phyloP scores from a whole-genome alignment of 92 coral and sea anemone species.

The Pocillopora grandis region DNA sequence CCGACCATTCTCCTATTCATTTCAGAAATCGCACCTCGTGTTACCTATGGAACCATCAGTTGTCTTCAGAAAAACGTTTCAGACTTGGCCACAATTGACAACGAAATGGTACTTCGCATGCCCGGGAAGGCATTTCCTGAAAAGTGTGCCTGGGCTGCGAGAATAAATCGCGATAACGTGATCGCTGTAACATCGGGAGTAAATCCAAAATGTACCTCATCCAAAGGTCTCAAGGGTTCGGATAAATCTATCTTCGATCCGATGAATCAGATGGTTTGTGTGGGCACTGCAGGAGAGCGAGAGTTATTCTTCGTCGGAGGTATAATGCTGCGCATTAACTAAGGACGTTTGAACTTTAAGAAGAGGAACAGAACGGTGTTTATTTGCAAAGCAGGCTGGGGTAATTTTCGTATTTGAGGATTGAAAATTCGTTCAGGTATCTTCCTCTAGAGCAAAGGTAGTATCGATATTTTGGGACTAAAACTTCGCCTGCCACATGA shows the following conservation, averaged over 20 bases:
- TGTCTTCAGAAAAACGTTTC: neutral
- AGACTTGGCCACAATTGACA: neutral
- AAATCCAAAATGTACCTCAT: neutral
- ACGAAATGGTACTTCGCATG: slow-evolving; percentile 10
- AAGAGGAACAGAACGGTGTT: too few relatives aligned
- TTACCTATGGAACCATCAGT: neutral
- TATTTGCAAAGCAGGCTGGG: too few relatives aligned
- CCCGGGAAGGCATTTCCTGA: neutral
- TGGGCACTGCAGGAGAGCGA: neutral
- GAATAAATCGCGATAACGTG: neutral
- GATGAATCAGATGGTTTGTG: too few relatives aligned
- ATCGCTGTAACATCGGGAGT: neutral
- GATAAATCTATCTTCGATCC: too few relatives aligned
- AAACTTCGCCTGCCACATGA: too few relatives aligned
- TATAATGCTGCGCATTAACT: neutral
- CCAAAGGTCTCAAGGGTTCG: neutral
- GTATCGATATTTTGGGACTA: too few relatives aligned
- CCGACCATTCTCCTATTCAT: neutral
- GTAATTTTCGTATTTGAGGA: too few relatives aligned
- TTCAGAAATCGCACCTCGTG: neutral
- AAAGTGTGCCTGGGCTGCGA: slow-evolving; percentile 9
- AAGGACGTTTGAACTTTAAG: too few relatives aligned
- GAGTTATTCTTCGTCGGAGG: neutral
- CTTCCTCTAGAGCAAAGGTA: too few relatives aligned
- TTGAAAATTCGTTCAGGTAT: too few relatives aligned